These are phyloP conservation scores for Sander lucioperca DNA, from an alignment of 2,113 vertebrate genomes.

Conservation along the genomic window DNA sequence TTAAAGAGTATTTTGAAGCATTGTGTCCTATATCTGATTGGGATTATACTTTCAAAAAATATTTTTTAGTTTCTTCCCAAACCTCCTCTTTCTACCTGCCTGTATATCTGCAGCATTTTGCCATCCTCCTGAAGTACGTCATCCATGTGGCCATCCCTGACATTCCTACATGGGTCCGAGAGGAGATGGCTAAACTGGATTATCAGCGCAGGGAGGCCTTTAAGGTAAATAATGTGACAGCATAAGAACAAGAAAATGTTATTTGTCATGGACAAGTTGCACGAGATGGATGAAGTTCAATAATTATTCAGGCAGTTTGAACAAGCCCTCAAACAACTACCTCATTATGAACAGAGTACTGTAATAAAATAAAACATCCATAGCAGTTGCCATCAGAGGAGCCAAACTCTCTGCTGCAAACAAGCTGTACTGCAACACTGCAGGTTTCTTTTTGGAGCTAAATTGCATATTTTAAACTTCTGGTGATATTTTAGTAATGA, in stretches of 20 bases:
- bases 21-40: not conserved
- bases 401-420: conserved; percentile 8
- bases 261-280: not conserved
- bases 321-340: not conserved
- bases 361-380: conserved; percentile 2
- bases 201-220: conserved; percentile 96
- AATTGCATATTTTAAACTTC: conserved; percentile 2
- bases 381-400: not conserved
- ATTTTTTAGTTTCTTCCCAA: not conserved
- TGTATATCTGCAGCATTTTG: conserved; percentile 88
- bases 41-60: not conserved
- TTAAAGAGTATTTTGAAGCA: not conserved
- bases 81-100: not conserved
- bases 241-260: not conserved
- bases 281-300: not conserved
- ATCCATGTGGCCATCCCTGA: conserved; percentile 95
- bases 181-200: conserved; percentile 97
- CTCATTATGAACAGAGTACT: conserved; percentile 9
- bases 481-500: conserved; percentile 2
- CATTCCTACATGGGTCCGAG: conserved; percentile 93
- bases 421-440: conserved; percentile 13
- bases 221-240: conserved; percentile 85
- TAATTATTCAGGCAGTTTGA: not conserved
- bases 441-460: not conserved
- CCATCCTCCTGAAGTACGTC: conserved; percentile 93